Evolutionary conservation across 1,140 invertebrate genomes (phyloP).

Genomic region (Aphelenchoides avenae): DNA sequence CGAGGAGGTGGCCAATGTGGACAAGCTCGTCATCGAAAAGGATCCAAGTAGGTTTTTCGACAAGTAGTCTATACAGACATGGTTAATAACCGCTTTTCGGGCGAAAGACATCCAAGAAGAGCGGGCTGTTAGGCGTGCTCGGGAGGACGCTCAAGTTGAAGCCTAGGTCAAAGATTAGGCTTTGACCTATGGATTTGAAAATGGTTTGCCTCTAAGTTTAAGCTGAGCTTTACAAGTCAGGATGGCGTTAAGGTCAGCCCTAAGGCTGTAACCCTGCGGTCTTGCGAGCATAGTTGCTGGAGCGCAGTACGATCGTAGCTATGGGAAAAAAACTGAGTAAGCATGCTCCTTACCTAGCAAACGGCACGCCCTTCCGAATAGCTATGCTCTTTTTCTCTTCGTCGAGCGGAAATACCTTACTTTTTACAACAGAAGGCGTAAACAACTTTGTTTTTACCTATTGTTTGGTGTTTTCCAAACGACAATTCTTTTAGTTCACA

Average conservation of each 20-base stretch:
- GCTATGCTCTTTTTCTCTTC: slow-evolving; percentile 4
- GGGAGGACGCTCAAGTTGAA: too few species aligned
- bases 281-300: too few species aligned
- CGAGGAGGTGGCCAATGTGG: slow-evolving; percentile 1
- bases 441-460: too few species aligned
- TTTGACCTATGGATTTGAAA: too few species aligned
- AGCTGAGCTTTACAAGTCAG: too few species aligned
- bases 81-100: too few species aligned
- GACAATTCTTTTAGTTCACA: slow-evolving; percentile 15
- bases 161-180: slow-evolving; percentile 1
- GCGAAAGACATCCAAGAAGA: not conserved
- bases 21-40: slow-evolving; percentile 17
- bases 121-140: not conserved
- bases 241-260: too few species aligned
- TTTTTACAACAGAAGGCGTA: too few species aligned
- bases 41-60: slow-evolving; percentile 16
- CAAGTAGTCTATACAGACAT: too few species aligned
- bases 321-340: not conserved
- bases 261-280: too few species aligned
- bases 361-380: not conserved
- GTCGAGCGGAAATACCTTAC: too few species aligned
- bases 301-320: too few species aligned
- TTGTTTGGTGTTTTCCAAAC: not conserved
- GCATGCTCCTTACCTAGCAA: not conserved
- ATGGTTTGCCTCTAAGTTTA: not conserved